Evolutionary conservation across 2,797 vertebrate species (phyloP).

Genomic region (Dryobates pubescens): DNA sequence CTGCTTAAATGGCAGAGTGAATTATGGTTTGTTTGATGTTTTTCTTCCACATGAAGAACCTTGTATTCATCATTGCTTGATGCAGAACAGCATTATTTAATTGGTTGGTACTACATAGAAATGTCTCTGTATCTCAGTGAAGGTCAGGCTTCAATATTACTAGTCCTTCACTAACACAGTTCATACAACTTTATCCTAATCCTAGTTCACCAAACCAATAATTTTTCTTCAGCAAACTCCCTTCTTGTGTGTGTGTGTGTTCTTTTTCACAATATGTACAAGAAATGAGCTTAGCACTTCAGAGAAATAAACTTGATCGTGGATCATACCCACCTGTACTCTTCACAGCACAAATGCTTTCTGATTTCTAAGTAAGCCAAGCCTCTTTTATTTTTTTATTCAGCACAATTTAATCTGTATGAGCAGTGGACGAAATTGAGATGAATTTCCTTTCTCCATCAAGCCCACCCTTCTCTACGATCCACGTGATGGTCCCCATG

Average conservation of each 20-base stretch:
- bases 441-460: background rate
- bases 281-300: background rate
- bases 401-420: background rate
- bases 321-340: background rate
- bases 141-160: background rate
- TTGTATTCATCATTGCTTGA: background rate
- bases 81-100: background rate
- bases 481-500: fast-evolving
- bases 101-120: fast-evolving
- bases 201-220: background rate
- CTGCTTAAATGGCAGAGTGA: background rate
- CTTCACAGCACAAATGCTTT: background rate
- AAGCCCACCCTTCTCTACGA: fast-evolving
- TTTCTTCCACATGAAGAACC: background rate
- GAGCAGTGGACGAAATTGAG: background rate
- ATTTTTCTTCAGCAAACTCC: background rate
- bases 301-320: background rate
- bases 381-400: background rate
- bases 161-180: background rate
- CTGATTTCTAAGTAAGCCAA: background rate
- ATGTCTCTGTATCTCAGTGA: background rate
- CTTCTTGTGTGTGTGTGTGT: background rate
- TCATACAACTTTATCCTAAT: background rate
- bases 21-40: background rate
- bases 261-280: fast-evolving